Percentiles rank a stretch among this genome's conserved stretches.
Conservation (phyloP, 2,113 vertebrate species). For the Amphiprion percula region DNA sequence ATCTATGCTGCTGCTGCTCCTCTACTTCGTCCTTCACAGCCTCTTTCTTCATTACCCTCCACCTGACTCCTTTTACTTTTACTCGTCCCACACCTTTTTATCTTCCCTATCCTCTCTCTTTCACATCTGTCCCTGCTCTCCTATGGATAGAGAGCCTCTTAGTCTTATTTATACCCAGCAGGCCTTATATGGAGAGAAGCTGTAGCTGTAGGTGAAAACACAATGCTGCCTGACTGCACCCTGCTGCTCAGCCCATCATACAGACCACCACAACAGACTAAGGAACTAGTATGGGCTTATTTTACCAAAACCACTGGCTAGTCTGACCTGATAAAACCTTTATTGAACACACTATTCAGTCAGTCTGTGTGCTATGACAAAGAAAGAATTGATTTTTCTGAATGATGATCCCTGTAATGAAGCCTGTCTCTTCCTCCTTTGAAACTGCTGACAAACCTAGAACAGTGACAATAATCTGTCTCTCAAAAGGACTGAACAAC, state of each 20-base stretch:
- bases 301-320: not conserved
- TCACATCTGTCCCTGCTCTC: not conserved
- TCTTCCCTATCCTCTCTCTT: not conserved
- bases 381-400: too few relatives aligned
- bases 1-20: not conserved
- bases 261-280: not conserved
- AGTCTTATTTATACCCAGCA: constrained; percentile 44
- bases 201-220: constrained; percentile 32
- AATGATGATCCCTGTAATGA: too few relatives aligned
- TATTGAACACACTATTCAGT: too few relatives aligned
- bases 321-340: not conserved
- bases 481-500: too few relatives aligned
- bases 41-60: not conserved
- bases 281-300: not conserved
- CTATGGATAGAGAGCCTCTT: constrained; percentile 1
- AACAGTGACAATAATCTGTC: too few relatives aligned
- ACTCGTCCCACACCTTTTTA: not conserved
- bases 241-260: not conserved
- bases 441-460: too few relatives aligned
- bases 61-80: not conserved
- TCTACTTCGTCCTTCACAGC: not conserved
- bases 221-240: not conserved
- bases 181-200: constrained; percentile 45
- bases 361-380: too few relatives aligned
- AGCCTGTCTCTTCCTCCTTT: too few relatives aligned